Percentiles rank a stretch among this genome's conserved stretches.
phyloP scores from a whole-genome alignment of 2,888 invertebrate species.

The Folsomia manolachei region DNA sequence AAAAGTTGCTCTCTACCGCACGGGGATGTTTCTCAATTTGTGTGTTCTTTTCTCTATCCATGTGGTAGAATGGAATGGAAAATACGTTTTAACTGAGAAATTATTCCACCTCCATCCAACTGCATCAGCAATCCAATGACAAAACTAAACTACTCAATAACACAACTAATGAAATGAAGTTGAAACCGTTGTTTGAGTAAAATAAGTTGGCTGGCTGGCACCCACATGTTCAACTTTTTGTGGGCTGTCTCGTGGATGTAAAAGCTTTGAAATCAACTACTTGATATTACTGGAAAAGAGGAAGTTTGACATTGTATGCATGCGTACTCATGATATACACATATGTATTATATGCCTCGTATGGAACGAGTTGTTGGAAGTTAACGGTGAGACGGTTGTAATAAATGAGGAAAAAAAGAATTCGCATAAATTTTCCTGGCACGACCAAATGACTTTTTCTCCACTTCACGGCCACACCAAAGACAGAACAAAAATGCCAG shows the following conservation, averaged over 20 bases:
- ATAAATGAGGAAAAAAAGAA: conserved; percentile 42
- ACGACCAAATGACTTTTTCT: conserved; percentile 28
- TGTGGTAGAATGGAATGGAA: background rate
- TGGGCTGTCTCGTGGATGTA: background rate
- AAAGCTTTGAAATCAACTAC: background rate
- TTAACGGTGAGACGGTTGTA: conserved; percentile 35
- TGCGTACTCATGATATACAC: no score
- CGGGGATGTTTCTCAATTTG: no score
- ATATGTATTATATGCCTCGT: no score
- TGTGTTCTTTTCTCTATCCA: conserved; percentile 10
- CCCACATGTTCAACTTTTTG: conserved; percentile 11
- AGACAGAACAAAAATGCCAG: background rate
- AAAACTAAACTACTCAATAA: background rate
- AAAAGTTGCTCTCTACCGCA: background rate
- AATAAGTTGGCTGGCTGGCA: background rate
- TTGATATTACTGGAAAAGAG: background rate
- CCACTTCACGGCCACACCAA: conserved; percentile 6
- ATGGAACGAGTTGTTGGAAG: background rate
- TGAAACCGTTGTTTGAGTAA: no score
- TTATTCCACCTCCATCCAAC: background rate
- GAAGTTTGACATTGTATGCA: background rate
- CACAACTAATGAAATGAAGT: background rate
- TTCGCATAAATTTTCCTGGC: conserved; percentile 46
- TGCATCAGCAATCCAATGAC: background rate
- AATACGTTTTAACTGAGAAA: no score